Evolutionary conservation across 35 echinoderm and acorn worm species (phyloP).

Genomic region (Hemicentrotus pulcherrimus): DNA sequence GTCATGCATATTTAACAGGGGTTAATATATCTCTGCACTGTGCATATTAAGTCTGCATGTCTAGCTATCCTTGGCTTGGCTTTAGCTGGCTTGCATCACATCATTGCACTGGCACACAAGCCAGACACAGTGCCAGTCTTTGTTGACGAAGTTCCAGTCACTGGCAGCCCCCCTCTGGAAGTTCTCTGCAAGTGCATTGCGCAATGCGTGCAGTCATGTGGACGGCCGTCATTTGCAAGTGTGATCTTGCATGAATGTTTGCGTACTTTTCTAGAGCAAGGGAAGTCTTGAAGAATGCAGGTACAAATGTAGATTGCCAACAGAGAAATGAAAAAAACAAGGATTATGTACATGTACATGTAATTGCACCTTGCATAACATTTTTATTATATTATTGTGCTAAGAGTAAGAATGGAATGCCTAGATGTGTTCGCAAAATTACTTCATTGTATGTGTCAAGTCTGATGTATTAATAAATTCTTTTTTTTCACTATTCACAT

Average conservation of each 20-base stretch:
- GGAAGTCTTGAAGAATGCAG: no score
- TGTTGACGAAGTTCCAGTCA: conserved; percentile 46
- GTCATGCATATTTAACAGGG: background rate
- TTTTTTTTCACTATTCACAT: no score
- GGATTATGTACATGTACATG: no score
- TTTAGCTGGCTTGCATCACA: conserved; percentile 25
- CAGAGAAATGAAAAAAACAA: no score
- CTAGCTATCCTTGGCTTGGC: background rate
- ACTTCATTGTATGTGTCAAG: no score
- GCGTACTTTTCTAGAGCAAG: background rate
- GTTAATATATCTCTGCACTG: background rate
- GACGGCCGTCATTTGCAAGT: background rate
- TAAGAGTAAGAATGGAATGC: no score
- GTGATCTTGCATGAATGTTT: background rate
- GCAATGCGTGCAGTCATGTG: background rate
- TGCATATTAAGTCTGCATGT: background rate
- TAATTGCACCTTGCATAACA: no score
- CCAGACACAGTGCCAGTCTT: conserved; percentile 18
- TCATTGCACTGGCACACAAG: background rate
- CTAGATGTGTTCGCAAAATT: no score
- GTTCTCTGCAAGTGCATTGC: background rate
- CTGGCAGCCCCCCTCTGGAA: conserved; percentile 36
- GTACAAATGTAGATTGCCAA: no score
- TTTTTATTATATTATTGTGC: no score
- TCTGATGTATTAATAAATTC: no score